Percentiles rank a stretch among this genome's conserved stretches.
These are phyloP conservation scores for Zaprionus lachaisei DNA, from an alignment of 1,140 invertebrate species.

Conservation along the genomic window DNA sequence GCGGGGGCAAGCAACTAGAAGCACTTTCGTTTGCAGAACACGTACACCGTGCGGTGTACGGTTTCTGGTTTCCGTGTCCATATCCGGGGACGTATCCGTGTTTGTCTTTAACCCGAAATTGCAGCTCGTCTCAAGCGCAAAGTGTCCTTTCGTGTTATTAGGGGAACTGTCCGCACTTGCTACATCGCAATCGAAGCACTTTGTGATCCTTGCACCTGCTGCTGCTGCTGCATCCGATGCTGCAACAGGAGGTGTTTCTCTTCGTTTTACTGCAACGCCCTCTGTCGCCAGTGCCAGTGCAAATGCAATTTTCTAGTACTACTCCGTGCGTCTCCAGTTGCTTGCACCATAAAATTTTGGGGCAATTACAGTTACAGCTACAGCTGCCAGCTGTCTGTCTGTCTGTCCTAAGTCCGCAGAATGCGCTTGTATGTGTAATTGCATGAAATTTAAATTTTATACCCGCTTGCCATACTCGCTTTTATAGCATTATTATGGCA, in stretches of 20 bases:
- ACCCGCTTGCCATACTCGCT: conserved; percentile 63
- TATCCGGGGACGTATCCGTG: conserved; percentile 33
- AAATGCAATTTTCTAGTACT: conserved; percentile 81
- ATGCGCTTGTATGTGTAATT: conserved; percentile 52
- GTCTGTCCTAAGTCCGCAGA: not conserved
- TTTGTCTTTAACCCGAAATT: conserved; percentile 60
- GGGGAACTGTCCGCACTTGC: conserved; percentile 4
- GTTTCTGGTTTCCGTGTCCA: conserved; percentile 54
- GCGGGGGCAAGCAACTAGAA: conserved; percentile 17
- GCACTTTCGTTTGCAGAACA: conserved; percentile 58
- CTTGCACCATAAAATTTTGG: conserved; percentile 72
- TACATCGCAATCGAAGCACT: conserved; percentile 48
- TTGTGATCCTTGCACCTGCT: conserved; percentile 78
- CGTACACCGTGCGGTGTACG: conserved; percentile 52
- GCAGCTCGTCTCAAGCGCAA: conserved; percentile 74
- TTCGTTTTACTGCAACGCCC: conserved; percentile 72
- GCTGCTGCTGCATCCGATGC: conserved; percentile 6
- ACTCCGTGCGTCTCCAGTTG: conserved; percentile 45
- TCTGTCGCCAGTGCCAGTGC: conserved; percentile 59
- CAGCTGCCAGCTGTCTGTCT: conserved; percentile 26
- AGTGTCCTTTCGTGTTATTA: conserved; percentile 76
- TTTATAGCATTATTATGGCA: conserved; percentile 63
- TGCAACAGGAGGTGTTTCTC: conserved; percentile 29
- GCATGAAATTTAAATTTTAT: conserved; percentile 78
- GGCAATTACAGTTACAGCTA: conserved; percentile 75